phyloP scores from a whole-genome alignment of 2,888 invertebrate species.

The Pyrrhopygopsis socrates region DNA sequence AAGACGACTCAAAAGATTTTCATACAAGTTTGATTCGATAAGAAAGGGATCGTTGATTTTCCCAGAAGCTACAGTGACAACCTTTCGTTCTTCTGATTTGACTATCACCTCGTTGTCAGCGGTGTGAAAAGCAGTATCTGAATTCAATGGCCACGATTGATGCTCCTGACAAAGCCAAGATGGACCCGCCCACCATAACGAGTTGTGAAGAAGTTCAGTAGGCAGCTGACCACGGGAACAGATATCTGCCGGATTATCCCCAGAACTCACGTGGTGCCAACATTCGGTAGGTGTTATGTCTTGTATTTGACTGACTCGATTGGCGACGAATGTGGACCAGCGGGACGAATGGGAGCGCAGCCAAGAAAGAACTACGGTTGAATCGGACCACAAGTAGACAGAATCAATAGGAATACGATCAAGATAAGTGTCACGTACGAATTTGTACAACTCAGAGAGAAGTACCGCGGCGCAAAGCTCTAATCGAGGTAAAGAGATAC shows the following conservation, averaged over 20 bases:
- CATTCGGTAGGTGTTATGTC: slow-evolving; percentile 22
- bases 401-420: neutral
- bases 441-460: slow-evolving; percentile 20
- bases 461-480: slow-evolving; percentile 64
- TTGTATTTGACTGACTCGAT: slow-evolving; percentile 67
- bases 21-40: neutral
- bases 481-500: slow-evolving; percentile 54
- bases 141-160: neutral
- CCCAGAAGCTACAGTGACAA: neutral
- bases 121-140: neutral
- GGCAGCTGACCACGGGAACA: slow-evolving; percentile 36
- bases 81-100: neutral
- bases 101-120: neutral
- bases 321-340: slow-evolving; percentile 68
- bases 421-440: slow-evolving; percentile 5
- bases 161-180: slow-evolving; percentile 27
- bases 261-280: slow-evolving; percentile 27
- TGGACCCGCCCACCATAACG: slow-evolving; percentile 55
- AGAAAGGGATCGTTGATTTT: neutral
- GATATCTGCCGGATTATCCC: slow-evolving; percentile 28
- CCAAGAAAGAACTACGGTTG: slow-evolving; percentile 52
- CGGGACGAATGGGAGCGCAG: slow-evolving; percentile 59
- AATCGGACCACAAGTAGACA: slow-evolving; percentile 48
- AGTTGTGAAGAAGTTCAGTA: slow-evolving; percentile 5
- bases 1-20: neutral